Evolutionary conservation across 2,888 invertebrate genomes (phyloP).

Genomic region (Hipparchia semele): DNA sequence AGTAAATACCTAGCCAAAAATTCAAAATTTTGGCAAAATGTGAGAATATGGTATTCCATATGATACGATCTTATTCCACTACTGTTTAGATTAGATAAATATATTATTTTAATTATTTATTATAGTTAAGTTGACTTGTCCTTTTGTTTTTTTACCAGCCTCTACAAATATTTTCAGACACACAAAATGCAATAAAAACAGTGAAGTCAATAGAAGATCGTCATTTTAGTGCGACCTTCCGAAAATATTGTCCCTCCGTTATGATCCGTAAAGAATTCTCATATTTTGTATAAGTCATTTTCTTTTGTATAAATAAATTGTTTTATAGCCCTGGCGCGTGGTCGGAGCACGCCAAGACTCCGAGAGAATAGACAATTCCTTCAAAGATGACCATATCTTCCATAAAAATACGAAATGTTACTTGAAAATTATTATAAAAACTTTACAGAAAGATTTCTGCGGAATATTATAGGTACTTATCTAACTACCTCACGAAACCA

Average conservation of each 20-base stretch:
- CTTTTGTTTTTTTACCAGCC: not conserved
- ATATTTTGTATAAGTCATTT: constrained; percentile 60
- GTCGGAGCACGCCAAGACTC: constrained; percentile 44
- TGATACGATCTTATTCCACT: not conserved
- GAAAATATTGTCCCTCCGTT: constrained; percentile 62
- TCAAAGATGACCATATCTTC: not conserved
- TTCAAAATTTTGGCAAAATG: too few relatives aligned
- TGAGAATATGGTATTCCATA: too few relatives aligned
- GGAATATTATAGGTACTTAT: too few relatives aligned
- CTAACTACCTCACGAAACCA: too few relatives aligned
- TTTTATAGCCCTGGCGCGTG: constrained; percentile 71
- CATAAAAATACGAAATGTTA: not conserved
- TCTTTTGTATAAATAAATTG: constrained; percentile 60
- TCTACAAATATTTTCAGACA: not conserved
- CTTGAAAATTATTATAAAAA: too few relatives aligned
- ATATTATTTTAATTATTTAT: not conserved
- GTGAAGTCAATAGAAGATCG: constrained; percentile 47
- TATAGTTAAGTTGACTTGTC: too few relatives aligned
- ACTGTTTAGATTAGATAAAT: not conserved
- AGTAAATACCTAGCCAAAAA: too few relatives aligned
- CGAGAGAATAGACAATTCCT: constrained; percentile 2
- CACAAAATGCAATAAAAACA: constrained; percentile 38
- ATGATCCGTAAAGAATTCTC: constrained; percentile 64
- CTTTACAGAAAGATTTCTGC: too few relatives aligned
- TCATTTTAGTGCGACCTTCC: constrained; percentile 58